phyloP scores from a whole-genome alignment of 35 echinoderm and acorn worm genomes.

The Ptychodera flava region DNA sequence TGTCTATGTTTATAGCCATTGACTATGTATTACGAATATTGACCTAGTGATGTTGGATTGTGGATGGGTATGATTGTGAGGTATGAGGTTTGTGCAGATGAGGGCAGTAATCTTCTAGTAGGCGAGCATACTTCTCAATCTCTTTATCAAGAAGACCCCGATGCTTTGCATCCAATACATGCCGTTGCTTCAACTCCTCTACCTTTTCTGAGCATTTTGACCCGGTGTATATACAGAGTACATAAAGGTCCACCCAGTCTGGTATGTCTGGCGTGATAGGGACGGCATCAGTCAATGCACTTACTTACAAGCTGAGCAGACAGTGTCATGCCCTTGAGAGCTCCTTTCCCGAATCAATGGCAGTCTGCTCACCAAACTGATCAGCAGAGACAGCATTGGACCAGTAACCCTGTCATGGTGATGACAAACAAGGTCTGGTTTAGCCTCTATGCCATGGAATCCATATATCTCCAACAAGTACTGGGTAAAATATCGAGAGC shows the following conservation, averaged over 20 bases:
- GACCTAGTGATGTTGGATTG: no score
- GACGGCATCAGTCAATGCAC: constrained; percentile 24
- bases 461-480: constrained; percentile 13
- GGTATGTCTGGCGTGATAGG: constrained; percentile 32
- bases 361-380: constrained; percentile 38
- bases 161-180: constrained; percentile 13
- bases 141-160: constrained; percentile 15
- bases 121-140: no score
- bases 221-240: not conserved
- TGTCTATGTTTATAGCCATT: no score
- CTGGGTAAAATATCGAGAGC: no score
- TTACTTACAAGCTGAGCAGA: constrained; percentile 33
- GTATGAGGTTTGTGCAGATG: constrained; percentile 19
- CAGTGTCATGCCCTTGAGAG: no score
- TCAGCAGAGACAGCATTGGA: no score
- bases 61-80: no score
- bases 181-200: no score
- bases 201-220: constrained; percentile 9
- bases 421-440: no score
- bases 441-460: constrained; percentile 8
- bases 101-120: constrained; percentile 14
- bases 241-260: constrained; percentile 16
- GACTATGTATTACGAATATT: no score
- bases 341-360: constrained; percentile 7
- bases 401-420: no score